phyloP scores from a whole-genome alignment of 1,140 invertebrate species.

The Zaprionus camerounensis region DNA sequence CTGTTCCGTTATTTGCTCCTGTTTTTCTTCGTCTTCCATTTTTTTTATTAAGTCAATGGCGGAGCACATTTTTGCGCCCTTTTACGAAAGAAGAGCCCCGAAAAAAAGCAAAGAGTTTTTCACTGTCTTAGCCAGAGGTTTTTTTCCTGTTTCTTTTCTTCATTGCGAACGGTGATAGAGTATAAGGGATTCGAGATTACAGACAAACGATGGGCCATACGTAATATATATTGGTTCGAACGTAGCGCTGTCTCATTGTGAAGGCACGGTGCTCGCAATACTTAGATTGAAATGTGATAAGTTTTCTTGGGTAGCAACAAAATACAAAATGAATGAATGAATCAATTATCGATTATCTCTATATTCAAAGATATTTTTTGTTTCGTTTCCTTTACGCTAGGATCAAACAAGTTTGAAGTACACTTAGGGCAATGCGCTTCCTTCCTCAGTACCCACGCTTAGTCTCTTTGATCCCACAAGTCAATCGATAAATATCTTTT shows the following conservation, averaged over 20 bases:
- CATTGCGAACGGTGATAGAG: slow-evolving; percentile 16
- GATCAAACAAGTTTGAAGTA: not conserved
- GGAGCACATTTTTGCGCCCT: slow-evolving; percentile 16
- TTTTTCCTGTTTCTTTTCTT: not conserved
- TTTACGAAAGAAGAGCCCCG: not conserved
- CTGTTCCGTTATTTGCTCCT: slow-evolving; percentile 21
- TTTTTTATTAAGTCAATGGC: slow-evolving; percentile 40
- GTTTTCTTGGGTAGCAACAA: not conserved
- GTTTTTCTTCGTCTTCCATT: not conserved
- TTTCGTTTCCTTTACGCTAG: not conserved
- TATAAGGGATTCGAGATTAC: slow-evolving; percentile 24
- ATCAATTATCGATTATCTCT: not conserved
- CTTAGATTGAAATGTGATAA: slow-evolving; percentile 3
- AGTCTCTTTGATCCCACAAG: not conserved
- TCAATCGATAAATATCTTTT: not conserved
- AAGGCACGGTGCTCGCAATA: not conserved
- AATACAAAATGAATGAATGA: not conserved
- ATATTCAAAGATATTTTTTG: not conserved
- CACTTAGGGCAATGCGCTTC: no score
- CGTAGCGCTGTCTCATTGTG: not conserved
- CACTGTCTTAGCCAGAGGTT: slow-evolving; percentile 2
- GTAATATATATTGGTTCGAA: not conserved
- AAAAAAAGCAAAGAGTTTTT: slow-evolving; percentile 13
- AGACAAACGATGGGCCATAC: slow-evolving; percentile 5
- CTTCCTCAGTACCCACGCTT: not conserved